Conservation (phyloP, 1,140 invertebrate genomes). For the Acromyrmex heyeri region DNA sequence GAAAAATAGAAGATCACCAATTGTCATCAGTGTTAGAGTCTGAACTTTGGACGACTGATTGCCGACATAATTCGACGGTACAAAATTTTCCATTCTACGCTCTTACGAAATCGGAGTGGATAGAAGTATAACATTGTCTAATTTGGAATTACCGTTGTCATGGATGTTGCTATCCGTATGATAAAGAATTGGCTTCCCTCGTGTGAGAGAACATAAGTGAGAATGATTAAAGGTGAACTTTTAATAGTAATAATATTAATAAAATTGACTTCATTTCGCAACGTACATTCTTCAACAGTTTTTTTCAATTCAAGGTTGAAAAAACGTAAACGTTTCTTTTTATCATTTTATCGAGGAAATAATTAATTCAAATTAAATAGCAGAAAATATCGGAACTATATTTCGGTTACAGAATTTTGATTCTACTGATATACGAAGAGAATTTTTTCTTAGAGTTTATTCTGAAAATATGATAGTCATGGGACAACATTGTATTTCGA, state of each 20-base stretch:
- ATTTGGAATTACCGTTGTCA: slow-evolving; percentile 27
- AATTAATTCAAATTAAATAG: background rate
- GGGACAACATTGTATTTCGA: no score
- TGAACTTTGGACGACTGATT: slow-evolving; percentile 23
- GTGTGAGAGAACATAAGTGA: background rate
- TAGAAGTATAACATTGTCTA: background rate
- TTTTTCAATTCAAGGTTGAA: no score
- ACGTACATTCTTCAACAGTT: no score
- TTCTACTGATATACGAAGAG: no score
- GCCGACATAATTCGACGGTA: background rate
- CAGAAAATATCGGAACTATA: background rate
- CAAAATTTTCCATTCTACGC: background rate
- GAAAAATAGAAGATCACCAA: background rate
- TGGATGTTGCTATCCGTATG: background rate
- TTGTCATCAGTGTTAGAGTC: background rate
- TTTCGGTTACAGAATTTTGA: background rate
- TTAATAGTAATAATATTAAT: background rate
- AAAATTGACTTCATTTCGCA: no score
- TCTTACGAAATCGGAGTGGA: background rate
- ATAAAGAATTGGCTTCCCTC: slow-evolving; percentile 11
- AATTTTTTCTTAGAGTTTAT: no score
- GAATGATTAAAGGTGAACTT: background rate
- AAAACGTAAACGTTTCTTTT: background rate
- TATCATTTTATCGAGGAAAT: background rate
- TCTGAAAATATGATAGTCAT: no score